These are phyloP conservation scores for Cricetomys ansorgei DNA, from an alignment of 2,113 vertebrate genomes.

Conservation along the genomic window DNA sequence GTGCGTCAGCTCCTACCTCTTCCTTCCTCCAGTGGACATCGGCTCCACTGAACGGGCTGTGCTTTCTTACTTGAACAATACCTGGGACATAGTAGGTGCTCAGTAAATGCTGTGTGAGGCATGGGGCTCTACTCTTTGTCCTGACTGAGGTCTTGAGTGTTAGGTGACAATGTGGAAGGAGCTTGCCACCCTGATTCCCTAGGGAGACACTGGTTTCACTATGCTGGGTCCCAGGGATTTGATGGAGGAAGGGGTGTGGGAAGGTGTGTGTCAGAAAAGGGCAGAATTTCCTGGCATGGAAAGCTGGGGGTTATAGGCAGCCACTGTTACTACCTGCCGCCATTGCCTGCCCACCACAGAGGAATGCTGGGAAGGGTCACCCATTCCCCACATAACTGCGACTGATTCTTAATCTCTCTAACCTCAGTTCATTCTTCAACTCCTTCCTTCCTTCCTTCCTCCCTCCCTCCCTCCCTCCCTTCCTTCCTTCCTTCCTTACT, in stretches of 20 bases:
- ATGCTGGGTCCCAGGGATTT: background rate
- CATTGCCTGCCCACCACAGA: background rate
- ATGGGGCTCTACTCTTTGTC: background rate
- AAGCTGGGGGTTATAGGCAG: background rate
- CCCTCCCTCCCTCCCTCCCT: background rate
- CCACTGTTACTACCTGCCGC: background rate
- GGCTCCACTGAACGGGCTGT: background rate
- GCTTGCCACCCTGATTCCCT: background rate
- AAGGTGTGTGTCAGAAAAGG: background rate
- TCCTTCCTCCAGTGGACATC: background rate
- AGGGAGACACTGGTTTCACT: background rate
- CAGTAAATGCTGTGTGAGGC: background rate
- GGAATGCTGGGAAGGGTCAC: background rate
- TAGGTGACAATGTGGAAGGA: background rate
- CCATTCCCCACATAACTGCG: background rate
- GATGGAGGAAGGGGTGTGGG: background rate
- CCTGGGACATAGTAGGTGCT: background rate
- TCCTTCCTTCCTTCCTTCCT: background rate
- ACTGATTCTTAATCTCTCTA: background rate
- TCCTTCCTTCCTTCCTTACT: background rate
- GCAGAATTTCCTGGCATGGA: background rate
- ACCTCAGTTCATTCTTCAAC: background rate
- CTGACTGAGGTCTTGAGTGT: background rate
- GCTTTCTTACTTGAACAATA: background rate
- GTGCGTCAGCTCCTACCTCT: background rate